Conservation (phyloP, 2,113 vertebrate species). For the Macquaria australasica region DNA sequence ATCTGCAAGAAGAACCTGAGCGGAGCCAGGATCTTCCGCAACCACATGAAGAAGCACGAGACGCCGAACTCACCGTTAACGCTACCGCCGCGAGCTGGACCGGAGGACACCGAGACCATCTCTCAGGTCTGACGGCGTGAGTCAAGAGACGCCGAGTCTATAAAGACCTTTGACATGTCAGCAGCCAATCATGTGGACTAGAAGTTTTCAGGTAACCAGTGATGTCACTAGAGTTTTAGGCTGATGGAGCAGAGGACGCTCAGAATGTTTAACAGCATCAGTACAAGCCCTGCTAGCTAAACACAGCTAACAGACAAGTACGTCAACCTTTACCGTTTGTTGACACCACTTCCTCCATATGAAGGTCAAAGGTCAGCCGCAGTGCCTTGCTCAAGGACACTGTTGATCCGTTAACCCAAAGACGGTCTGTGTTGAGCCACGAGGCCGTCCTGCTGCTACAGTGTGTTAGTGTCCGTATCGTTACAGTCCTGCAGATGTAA, state of each 20-base stretch:
- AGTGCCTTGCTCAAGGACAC: neutral
- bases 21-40: conserved; percentile 54
- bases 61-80: accelerated
- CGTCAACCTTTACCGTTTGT: neutral
- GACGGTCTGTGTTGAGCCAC: neutral
- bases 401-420: neutral
- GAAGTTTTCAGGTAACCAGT: neutral
- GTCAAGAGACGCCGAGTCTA: too few relatives aligned
- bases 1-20: conserved; percentile 71
- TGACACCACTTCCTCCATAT: neutral
- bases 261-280: neutral
- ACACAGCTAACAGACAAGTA: too few relatives aligned
- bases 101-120: neutral
- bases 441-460: neutral
- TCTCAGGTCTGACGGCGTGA: neutral
- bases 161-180: neutral
- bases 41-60: conserved; percentile 70
- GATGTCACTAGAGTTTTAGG: neutral
- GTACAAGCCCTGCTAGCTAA: too few relatives aligned
- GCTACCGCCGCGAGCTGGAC: accelerated
- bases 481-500: neutral
- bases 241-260: neutral
- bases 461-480: neutral
- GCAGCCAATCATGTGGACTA: neutral
- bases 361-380: neutral